Evolutionary conservation across 1,140 invertebrate species (phyloP).

Genomic region (Eupristina koningsbergeri): DNA sequence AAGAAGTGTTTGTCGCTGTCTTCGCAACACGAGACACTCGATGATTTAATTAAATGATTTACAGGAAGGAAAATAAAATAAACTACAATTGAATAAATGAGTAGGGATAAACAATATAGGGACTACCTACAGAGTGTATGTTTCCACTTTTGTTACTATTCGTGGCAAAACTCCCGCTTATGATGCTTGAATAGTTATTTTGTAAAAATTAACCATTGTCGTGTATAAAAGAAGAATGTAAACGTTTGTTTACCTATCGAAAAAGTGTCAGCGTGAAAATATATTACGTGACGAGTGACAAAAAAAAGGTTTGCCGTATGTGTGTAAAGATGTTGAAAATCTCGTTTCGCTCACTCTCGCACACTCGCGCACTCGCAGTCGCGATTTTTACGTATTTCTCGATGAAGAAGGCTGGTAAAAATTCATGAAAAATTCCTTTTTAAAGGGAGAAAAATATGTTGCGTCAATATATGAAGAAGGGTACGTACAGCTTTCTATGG

Average conservation of each 20-base stretch:
- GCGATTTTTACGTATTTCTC: slow-evolving; percentile 3
- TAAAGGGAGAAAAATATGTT: slow-evolving; percentile 1
- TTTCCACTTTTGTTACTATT: not conserved
- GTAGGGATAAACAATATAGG: not conserved
- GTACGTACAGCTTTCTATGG: slow-evolving; percentile 3
- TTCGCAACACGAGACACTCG: slow-evolving; percentile 47
- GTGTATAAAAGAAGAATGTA: not conserved
- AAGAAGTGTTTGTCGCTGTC: slow-evolving; percentile 42
- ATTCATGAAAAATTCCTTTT: not conserved
- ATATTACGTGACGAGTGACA: not conserved
- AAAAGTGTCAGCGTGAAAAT: slow-evolving; percentile 31
- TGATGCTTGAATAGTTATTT: slow-evolving; percentile 2
- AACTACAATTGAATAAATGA: slow-evolving; percentile 40
- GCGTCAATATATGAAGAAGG: slow-evolving; percentile 11
- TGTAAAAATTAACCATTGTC: not conserved
- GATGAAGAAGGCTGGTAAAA: not conserved
- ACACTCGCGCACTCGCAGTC: slow-evolving; percentile 23
- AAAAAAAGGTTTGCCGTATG: not conserved
- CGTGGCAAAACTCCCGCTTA: slow-evolving; percentile 26
- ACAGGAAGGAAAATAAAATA: slow-evolving; percentile 38
- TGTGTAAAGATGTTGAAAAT: slow-evolving; percentile 33
- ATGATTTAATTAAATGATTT: slow-evolving; percentile 45
- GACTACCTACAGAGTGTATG: not conserved
- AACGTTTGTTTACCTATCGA: not conserved
- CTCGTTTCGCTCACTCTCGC: slow-evolving; percentile 45